A percentile compares a stretch with the other conserved stretches of the same genome.
Conservation (phyloP, 1,140 invertebrate species). For the Elymnias hypermnestra region DNA sequence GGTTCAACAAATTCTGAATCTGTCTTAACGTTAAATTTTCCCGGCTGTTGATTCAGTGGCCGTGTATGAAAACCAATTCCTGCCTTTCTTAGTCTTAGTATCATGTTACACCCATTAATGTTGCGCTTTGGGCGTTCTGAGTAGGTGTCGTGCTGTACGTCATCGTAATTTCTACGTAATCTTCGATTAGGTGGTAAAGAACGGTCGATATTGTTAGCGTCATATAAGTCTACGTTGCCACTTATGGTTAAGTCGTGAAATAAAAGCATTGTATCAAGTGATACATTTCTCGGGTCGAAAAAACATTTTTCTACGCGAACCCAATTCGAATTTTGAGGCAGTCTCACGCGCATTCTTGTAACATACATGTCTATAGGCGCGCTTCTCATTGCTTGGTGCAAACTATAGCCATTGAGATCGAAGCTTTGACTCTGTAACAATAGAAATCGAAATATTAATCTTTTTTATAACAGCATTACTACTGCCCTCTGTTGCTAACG, state of each 20-base stretch:
- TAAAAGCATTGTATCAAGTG: constrained; percentile 83
- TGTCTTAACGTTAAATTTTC: constrained; percentile 85
- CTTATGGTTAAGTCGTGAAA: constrained; percentile 88
- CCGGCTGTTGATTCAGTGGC: constrained; percentile 69
- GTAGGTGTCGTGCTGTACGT: constrained; percentile 42
- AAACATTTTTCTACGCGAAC: constrained; percentile 84
- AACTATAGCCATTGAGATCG: constrained; percentile 79
- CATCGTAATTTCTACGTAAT: constrained; percentile 44
- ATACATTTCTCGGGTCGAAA: constrained; percentile 84
- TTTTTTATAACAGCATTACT: no score
- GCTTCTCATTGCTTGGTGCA: constrained; percentile 78
- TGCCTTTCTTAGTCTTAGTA: constrained; percentile 83
- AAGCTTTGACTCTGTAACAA: constrained; percentile 70
- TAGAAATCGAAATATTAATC: not conserved
- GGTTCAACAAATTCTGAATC: constrained; percentile 89
- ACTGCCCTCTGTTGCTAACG: no score
- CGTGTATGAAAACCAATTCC: constrained; percentile 83
- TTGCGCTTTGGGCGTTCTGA: constrained; percentile 41
- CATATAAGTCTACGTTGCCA: constrained; percentile 81
- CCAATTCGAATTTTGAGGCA: constrained; percentile 79
- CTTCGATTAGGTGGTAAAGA: constrained; percentile 41
- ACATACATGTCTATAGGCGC: constrained; percentile 81
- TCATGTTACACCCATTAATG: constrained; percentile 84
- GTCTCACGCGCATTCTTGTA: constrained; percentile 78
- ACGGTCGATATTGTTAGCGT: constrained; percentile 61